These are phyloP conservation scores for Neotoma lepida DNA, from an alignment of 2,113 vertebrate species.

Conservation along the genomic window DNA sequence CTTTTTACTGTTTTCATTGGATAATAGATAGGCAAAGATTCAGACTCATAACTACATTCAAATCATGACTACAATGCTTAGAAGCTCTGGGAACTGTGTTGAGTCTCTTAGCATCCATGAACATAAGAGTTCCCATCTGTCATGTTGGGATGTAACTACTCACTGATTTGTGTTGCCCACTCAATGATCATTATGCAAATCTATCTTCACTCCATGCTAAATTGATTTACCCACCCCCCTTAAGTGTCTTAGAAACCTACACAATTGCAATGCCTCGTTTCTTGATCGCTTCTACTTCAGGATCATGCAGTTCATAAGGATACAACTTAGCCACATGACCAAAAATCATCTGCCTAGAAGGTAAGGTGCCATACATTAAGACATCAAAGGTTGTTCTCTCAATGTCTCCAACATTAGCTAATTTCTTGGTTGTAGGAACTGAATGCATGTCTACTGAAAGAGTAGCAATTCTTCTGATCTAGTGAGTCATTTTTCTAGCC, in stretches of 20 bases:
- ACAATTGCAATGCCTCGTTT: neutral
- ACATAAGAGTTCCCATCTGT: neutral
- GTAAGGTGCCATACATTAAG: rapidly evolving
- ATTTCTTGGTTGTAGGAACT: neutral
- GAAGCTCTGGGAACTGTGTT: neutral
- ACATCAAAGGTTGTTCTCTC: neutral
- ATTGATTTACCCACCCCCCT: neutral
- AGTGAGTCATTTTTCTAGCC: neutral
- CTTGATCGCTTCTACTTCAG: neutral
- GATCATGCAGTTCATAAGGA: neutral
- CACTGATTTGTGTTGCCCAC: neutral
- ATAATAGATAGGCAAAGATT: neutral
- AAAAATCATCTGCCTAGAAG: neutral
- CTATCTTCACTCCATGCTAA: neutral
- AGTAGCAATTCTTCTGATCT: neutral
- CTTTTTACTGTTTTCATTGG: neutral
- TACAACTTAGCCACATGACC: neutral
- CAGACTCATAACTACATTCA: neutral
- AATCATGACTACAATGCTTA: neutral
- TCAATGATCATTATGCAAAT: neutral
- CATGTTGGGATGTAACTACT: neutral
- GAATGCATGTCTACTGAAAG: neutral
- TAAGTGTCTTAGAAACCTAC: neutral
- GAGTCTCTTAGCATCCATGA: neutral
- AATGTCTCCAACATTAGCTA: neutral